phyloP scores from a whole-genome alignment of 2,888 invertebrate species.

The Melipona beecheii region DNA sequence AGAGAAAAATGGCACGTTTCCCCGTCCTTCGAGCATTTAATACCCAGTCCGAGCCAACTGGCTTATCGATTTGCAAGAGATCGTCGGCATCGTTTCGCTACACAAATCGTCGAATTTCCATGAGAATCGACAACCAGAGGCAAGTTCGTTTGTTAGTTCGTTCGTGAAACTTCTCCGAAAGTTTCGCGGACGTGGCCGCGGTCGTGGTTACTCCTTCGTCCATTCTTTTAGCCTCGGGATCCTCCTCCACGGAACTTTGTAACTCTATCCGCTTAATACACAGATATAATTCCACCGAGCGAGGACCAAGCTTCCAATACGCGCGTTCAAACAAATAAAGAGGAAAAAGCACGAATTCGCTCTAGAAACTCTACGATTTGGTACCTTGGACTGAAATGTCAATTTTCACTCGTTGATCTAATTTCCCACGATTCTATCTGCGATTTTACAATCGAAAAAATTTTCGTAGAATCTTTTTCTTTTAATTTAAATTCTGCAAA shows the following conservation, averaged over 20 bases:
- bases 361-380: background rate
- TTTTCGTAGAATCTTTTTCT: background rate
- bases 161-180: conserved; percentile 52
- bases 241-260: conserved; percentile 20
- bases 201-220: conserved; percentile 6
- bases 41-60: conserved; percentile 13
- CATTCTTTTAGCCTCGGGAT: conserved; percentile 25
- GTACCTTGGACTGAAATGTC: background rate
- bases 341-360: background rate
- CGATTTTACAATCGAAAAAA: background rate
- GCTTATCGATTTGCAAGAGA: conserved; percentile 46
- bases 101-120: conserved; percentile 58
- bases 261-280: background rate
- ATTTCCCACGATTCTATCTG: background rate
- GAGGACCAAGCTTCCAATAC: background rate
- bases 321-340: background rate
- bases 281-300: background rate
- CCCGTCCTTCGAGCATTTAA: conserved; percentile 35
- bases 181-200: conserved; percentile 21
- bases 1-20: conserved; percentile 24
- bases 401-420: background rate
- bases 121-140: conserved; percentile 27
- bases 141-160: conserved; percentile 63
- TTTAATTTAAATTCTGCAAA: no score
- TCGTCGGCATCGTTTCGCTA: conserved; percentile 50